Base-by-base conservation (phyloP, 2,888 invertebrate species). In the Drosophila longiperda region DNA sequence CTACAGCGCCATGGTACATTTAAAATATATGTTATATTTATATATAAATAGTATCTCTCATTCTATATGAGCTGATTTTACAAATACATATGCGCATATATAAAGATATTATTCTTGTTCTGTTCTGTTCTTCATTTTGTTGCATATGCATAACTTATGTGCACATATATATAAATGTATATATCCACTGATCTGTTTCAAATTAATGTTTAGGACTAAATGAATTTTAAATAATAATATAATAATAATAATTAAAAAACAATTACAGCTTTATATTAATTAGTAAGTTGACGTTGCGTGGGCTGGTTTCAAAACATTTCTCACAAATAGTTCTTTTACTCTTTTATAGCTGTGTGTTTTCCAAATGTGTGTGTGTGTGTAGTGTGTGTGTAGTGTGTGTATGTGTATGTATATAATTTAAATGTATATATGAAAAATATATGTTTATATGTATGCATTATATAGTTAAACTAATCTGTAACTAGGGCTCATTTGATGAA, bases 401-500 rank as follows among this genome's bases (percentile, higher is more conserved):
- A 4, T 68, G 34, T 71, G 29, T 71, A 40, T 77, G 58, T 69
- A 66, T 66, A 57, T 73, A 66, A 66, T 61, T 62, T 67, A 54
- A 73, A 66, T 80, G 49, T 78, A 80, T 78, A 76, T 78, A 80
- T 80, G 73, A 80, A 80, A 78, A 76, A 78, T 80, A 78, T 75
- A 80, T 78, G 66, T 80, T 69, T 87, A 60, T 87, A 66, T 83
- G 55, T 71, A 72, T 67, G 52, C 55, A 63, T 70, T 80, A 68
- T 83, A 80, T 85, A 89, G 85, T 89, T 85, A 87, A 85, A 85
- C 89, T 89, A 85, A 85, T 79, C 85, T 87, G 87, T 85, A 87
- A 85, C 90, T 89, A 85, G 90, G 85, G 85, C 75, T 87, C 86
- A 90, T 88, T 90, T 83, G 78, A 87, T 90, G 90, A 90, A 73